phyloP scores from a whole-genome alignment of 1,140 invertebrate genomes.

The Lepeophtheirus salmonis region DNA sequence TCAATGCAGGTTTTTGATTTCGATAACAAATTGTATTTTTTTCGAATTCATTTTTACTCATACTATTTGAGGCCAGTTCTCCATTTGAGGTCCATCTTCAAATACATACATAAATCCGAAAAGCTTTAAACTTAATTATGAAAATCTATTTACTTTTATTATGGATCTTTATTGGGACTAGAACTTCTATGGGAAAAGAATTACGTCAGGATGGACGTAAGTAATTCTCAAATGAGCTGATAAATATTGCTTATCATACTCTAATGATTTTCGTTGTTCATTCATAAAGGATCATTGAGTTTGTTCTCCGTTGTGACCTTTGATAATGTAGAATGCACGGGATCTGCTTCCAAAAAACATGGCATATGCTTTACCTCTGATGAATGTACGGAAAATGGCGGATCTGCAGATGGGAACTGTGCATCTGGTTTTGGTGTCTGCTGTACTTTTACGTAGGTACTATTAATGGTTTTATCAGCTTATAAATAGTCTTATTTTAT shows the following conservation, averaged over 20 bases:
- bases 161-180: too few relatives aligned
- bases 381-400: conserved; percentile 23
- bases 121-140: too few relatives aligned
- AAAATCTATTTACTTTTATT: too few relatives aligned
- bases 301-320: conserved; percentile 51
- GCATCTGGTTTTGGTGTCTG: conserved; percentile 25
- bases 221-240: neutral
- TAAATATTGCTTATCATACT: neutral
- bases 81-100: neutral
- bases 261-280: neutral
- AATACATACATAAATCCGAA: neutral
- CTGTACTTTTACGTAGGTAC: conserved; percentile 23
- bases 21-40: neutral
- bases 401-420: conserved; percentile 22
- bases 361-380: conserved; percentile 42
- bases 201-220: neutral
- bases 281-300: neutral
- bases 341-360: conserved; percentile 31
- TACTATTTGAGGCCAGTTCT: too few relatives aligned
- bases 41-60: neutral
- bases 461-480: neutral
- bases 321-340: conserved; percentile 40
- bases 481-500: conserved; percentile 23
- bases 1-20: neutral
- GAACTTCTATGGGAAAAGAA: neutral